Conservation (phyloP, 2,797 vertebrate species). For the Sebastes vulpes region DNA sequence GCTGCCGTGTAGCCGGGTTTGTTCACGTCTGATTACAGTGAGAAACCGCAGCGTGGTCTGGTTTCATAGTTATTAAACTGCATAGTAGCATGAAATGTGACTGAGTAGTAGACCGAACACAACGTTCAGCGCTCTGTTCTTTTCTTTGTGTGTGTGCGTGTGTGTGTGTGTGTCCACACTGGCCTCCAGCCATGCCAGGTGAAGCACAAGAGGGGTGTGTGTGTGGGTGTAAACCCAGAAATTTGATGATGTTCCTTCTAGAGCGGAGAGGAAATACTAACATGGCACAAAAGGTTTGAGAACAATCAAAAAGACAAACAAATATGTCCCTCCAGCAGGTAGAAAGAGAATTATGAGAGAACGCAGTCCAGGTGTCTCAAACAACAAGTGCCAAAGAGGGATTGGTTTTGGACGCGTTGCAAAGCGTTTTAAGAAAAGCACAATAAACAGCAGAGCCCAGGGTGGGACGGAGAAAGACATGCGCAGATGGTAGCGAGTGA, state of each 20-base stretch:
- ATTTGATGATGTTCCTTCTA: constrained; percentile 74
- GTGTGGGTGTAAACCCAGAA: constrained; percentile 70
- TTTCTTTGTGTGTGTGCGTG: constrained; percentile 33
- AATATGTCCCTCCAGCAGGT: constrained; percentile 66
- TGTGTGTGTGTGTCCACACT: constrained; percentile 37
- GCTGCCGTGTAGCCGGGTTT: constrained; percentile 2
- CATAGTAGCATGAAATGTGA: constrained; percentile 48
- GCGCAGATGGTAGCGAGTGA: constrained; percentile 23
- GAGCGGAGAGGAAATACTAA: constrained; percentile 64
- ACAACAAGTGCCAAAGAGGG: constrained; percentile 61
- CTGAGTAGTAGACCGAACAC: constrained; percentile 32
- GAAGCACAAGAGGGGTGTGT: constrained; percentile 41
- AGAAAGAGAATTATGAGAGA: constrained; percentile 61
- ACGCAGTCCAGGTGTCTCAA: constrained; percentile 67
- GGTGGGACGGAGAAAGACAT: constrained; percentile 38
- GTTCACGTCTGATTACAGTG: constrained; percentile 36
- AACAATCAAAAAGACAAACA: constrained; percentile 75
- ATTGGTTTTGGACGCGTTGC: constrained; percentile 64
- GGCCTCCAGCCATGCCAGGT: constrained; percentile 68
- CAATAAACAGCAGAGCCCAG: constrained; percentile 57
- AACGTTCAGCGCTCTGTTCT: constrained; percentile 24
- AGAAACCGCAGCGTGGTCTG: constrained; percentile 47
- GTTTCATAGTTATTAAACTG: constrained; percentile 54
- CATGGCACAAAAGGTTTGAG: constrained; percentile 67
- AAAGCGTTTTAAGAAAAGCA: constrained; percentile 62